Base-by-base conservation (phyloP, 2,888 invertebrate genomes). In the Eremobia ochroleuca region DNA sequence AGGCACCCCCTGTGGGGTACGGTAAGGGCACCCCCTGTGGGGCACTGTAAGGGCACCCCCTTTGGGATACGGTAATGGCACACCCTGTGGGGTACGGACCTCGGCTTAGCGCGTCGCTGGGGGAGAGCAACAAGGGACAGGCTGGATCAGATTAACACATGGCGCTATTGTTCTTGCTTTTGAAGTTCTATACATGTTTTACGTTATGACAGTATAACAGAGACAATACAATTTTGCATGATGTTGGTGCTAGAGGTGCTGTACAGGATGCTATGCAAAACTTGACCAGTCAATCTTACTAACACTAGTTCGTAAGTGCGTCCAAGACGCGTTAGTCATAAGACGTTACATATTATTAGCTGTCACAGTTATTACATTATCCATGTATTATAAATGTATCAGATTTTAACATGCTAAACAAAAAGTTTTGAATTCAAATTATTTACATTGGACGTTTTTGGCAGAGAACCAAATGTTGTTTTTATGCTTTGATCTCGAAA, bases 251-350 rank as follows among this genome's bases (percentile, higher is more conserved):
- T 55, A 66, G 65, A 40, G 68, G 21, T 61, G 11, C 55, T 55
- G 52, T 40, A 3, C 55, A 25, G 65, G 64, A 77, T 77, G 79
- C 76, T 78, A 75, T 81, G 80, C 76, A 82, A 82, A 79, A 77
- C 78, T 82, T 83, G 82, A 87, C 82, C 85, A 86, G 88, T 92
- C 92, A 91, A 87, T 90, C 87, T 85, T 87, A 90, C 88, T 92
- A 92, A 92, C 85, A 82, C 77, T 92, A 92, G 92, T 61, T 77
- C 62, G 77, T 92, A 94, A 93, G 91, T 86, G 91, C 95, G 95
- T 95, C 95, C 87, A 93, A 95, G 95, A 95, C 95, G 95, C 88
- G 67, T 87, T 93, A 92, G 86, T 69, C 86, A 15, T 90, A 90
- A 88, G 84, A 69, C 66, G 77, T 83, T 86, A 73, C 66, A 55